A percentile compares a stretch with the other conserved stretches of the same genome.
These are phyloP conservation scores for Hydrocynus forskahlii DNA, from an alignment of 2,797 vertebrate species.

Conservation along the genomic window DNA sequence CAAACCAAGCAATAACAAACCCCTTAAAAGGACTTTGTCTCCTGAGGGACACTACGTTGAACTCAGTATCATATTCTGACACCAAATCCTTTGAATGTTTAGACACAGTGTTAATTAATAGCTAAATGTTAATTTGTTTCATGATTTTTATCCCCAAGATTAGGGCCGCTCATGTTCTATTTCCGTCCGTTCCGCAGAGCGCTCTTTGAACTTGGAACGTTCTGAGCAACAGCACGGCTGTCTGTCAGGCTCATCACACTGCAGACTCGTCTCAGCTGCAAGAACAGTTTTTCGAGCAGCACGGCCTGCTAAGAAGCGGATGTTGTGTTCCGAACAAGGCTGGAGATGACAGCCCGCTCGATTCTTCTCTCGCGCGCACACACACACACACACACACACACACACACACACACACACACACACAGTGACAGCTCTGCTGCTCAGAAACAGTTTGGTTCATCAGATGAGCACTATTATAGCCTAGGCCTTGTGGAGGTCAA, in stretches of 20 bases:
- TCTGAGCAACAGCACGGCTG: constrained; percentile 18
- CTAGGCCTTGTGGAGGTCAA: constrained; percentile 18
- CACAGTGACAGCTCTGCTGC: constrained; percentile 37
- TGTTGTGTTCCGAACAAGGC: constrained; percentile 38
- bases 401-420: too few relatives aligned
- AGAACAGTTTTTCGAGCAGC: constrained; percentile 43
- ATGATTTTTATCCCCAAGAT: background rate
- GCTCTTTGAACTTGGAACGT: constrained; percentile 9
- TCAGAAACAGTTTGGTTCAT: constrained; percentile 22
- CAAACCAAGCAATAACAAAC: background rate
- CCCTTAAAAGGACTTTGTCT: background rate
- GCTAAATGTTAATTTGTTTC: constrained; percentile 3
- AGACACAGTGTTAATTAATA: constrained; percentile 20
- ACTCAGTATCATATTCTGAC: background rate
- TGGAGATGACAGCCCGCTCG: constrained; percentile 47
- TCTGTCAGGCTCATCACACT: constrained; percentile 28
- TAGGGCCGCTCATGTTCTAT: constrained; percentile 6
- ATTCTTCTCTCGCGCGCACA: background rate
- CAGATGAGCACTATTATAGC: constrained; percentile 21
- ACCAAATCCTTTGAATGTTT: background rate
- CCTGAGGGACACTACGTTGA: background rate
- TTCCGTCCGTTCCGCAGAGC: background rate
- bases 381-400: too few relatives aligned
- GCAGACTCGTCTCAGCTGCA: constrained; percentile 14
- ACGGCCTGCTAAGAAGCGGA: constrained; percentile 36